phyloP scores from a whole-genome alignment of 2,113 vertebrate genomes.

The Oenanthe melanoleuca region DNA sequence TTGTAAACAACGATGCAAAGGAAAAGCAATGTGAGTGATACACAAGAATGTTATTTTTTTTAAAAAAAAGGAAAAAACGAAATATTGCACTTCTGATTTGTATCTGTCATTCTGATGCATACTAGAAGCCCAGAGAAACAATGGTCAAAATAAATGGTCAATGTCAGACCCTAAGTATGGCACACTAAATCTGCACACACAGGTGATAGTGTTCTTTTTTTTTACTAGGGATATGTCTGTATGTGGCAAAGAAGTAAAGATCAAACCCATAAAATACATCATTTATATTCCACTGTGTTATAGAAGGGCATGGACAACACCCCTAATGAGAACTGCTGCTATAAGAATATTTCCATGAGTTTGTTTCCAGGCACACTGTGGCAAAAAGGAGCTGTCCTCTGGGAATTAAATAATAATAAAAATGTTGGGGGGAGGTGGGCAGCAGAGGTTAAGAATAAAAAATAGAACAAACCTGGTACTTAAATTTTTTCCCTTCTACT shows the following conservation, averaged over 20 bases:
- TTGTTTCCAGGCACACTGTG: slow-evolving; percentile 78
- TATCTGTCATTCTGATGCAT: not conserved
- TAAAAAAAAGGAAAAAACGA: not conserved
- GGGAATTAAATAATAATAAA: slow-evolving; percentile 73
- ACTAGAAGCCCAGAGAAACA: not conserved
- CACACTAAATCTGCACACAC: not conserved
- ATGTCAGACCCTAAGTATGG: slow-evolving; percentile 6
- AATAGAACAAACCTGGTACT: slow-evolving; percentile 69
- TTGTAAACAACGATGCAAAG: not conserved
- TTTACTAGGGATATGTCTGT: slow-evolving; percentile 71
- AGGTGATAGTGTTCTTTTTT: not conserved
- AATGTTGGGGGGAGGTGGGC: not conserved
- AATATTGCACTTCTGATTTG: not conserved
- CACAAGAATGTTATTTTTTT: not conserved
- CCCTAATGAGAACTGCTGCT: slow-evolving; percentile 85
- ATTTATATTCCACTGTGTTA: slow-evolving; percentile 89
- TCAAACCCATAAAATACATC: slow-evolving; percentile 91
- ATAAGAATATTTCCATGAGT: slow-evolving; percentile 80
- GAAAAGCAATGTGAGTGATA: not conserved
- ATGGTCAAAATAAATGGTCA: not conserved
- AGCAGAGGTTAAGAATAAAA: not conserved
- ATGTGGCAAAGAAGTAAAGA: slow-evolving; percentile 81
- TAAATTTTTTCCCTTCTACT: slow-evolving; percentile 44
- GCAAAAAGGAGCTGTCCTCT: slow-evolving; percentile 73
- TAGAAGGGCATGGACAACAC: slow-evolving; percentile 87